Base-by-base conservation (phyloP, 2,888 invertebrate species). In the Lasioglossum figueresi region DNA sequence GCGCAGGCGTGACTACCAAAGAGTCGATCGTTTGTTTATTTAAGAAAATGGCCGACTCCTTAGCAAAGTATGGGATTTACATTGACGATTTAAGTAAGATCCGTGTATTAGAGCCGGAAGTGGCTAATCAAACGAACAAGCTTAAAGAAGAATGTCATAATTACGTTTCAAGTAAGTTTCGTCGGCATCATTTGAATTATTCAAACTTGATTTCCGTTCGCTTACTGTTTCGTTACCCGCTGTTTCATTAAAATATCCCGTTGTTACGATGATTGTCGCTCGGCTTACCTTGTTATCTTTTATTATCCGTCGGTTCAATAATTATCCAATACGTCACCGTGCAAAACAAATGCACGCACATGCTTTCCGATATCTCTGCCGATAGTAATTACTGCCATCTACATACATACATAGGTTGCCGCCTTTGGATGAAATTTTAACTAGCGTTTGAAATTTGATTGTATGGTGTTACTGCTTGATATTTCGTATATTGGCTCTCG, bases 61-160 rank as follows among this genome's bases (percentile, higher is more conserved):
- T 98, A 86, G 96, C 96, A 85, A 97, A 97, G 94, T 96, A 97
- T 80, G 98, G 98, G 75, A 96, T 99, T 80, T 98, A 97, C 95
- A 98, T 99, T 88, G 99, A 99, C 94, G 99, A 99, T 95, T 96
- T 98, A 74, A 97, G 97, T 93, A 98, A 98, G 95, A 96, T 98
- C 83, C 96, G 98, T 73, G 97, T 98, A 82, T 95, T 98, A 82
- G 97, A 98, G 94, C 98, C 98, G 0, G 97, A 97, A 89, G 96
- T 97, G 66, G 96, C 97, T 19, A 97, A 97, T 91, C 97, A 98
- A 95, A 98, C 98, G 4, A 96, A 96, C 84, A 97, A 98, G 94
- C 95, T 99, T 76, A 97, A 97, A 95, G 97, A 98, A 91, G 98
- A 98, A 93, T 98, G 98, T 94, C 97, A 97, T 93, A 97, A 97